phyloP scores from a whole-genome alignment of 2,113 vertebrate genomes.

The Callocephalon fimbriatum region DNA sequence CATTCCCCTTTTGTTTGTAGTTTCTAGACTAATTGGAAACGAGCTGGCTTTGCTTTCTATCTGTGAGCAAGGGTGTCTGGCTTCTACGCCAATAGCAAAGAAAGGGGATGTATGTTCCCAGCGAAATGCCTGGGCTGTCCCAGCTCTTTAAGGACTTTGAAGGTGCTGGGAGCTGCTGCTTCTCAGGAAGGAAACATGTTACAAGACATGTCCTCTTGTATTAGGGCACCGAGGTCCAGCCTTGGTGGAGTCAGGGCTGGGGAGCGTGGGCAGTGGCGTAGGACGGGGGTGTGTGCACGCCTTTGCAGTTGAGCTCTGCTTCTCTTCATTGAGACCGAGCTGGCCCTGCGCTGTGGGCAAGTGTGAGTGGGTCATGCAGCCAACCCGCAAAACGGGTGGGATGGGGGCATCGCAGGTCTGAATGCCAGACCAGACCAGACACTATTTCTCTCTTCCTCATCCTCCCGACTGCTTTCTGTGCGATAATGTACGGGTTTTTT shows the following conservation, averaged over 20 bases:
- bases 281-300: accelerated
- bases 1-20: background rate
- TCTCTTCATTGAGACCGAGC: accelerated
- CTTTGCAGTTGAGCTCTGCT: background rate
- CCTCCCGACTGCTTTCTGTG: background rate
- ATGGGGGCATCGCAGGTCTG: accelerated
- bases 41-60: background rate
- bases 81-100: background rate
- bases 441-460: background rate
- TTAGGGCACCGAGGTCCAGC: accelerated
- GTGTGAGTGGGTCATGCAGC: accelerated
- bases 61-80: background rate
- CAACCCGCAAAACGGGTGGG: background rate
- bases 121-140: background rate
- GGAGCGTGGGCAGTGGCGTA: background rate
- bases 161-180: background rate
- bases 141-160: background rate
- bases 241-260: background rate
- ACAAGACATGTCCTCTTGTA: background rate
- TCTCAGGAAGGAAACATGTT: background rate
- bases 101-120: background rate
- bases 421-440: accelerated
- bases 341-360: background rate
- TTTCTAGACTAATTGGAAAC: background rate
- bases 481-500: accelerated